Base-by-base conservation (phyloP, 1,140 invertebrate genomes). In the Pissodes strobi region DNA sequence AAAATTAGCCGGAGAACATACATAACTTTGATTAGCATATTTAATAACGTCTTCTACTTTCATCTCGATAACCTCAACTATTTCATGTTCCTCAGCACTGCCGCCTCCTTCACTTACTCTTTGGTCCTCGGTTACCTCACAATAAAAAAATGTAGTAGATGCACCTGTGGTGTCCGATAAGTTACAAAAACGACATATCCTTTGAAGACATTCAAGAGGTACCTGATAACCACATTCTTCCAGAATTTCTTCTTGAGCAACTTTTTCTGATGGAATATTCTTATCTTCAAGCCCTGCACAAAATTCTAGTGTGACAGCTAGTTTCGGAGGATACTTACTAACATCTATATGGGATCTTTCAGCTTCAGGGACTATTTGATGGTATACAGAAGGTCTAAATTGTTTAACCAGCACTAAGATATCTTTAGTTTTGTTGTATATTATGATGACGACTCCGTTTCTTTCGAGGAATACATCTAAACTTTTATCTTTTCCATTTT, bases 211-310 rank as follows among this genome's bases (percentile, higher is more conserved):
- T 2, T 86, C 82, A 1, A 88, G 18, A 0, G 87, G 83, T 1
- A 95, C 91, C 74, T 93, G 82, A 81, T 97, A 99, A 2, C 96
- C 96, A 81, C 94, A 97, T 79, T 99, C 96, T 79, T 98, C 96
- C 5, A 90, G 72, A 0, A 98, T 84, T 79, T 99, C 96, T 68
- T 93, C 90, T 51, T 83, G 83, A 0, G 93, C 94, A 66, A 94
- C 95, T 77, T 95, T 87, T 38, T 82, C 82, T 34, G 91, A 75
- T 34, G 87, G 74, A 56, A 87, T 86, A 38, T 89, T 78, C 76
- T 97, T 97, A 77, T 98, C 95, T 23, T 97, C 86, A 58, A 98
- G 92, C 5, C 95, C 96, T 23, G 95, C 95, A 82, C 96, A 99
- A 49, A 97, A 84, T 80, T 99, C 96, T 49, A 96, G 76, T 0